These are phyloP conservation scores for Myotis davidii DNA, from an alignment of 2,113 vertebrate species.

Conservation along the genomic window DNA sequence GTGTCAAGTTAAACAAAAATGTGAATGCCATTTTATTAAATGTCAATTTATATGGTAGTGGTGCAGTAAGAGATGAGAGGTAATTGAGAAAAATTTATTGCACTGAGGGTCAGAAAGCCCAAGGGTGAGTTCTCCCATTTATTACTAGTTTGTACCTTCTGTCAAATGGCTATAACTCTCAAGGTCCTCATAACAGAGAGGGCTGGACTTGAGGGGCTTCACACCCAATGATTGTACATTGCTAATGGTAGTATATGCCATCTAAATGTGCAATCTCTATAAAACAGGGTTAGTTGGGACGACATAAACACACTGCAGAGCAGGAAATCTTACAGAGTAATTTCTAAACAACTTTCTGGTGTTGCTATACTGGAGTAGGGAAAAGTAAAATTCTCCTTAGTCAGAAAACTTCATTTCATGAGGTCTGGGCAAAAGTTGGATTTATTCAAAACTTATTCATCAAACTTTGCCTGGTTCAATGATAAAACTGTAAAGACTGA, in stretches of 20 bases:
- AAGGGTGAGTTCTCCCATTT: not conserved
- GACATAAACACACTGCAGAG: not conserved
- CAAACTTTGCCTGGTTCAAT: not conserved
- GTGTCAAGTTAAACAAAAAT: slow-evolving; percentile 4
- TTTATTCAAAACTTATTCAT: not conserved
- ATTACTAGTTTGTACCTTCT: not conserved
- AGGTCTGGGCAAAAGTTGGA: not conserved
- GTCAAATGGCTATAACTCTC: not conserved
- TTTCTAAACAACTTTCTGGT: not conserved
- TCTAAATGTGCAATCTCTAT: not conserved
- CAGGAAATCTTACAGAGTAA: slow-evolving; percentile 4
- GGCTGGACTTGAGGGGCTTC: not conserved
- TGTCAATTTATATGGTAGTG: not conserved
- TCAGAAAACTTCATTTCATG: not conserved
- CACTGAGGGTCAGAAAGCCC: not conserved
- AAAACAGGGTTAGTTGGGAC: not conserved
- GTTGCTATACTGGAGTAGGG: not conserved
- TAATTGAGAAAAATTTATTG: not conserved
- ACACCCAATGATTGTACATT: not conserved
- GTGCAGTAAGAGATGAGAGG: not conserved
- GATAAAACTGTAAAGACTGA: not conserved
- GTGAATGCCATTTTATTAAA: not conserved
- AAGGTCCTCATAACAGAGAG: not conserved
- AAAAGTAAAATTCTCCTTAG: not conserved
- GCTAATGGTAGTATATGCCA: not conserved